Evolutionary conservation across 2,888 invertebrate species (phyloP).

Genomic region (Orthosia cruda): DNA sequence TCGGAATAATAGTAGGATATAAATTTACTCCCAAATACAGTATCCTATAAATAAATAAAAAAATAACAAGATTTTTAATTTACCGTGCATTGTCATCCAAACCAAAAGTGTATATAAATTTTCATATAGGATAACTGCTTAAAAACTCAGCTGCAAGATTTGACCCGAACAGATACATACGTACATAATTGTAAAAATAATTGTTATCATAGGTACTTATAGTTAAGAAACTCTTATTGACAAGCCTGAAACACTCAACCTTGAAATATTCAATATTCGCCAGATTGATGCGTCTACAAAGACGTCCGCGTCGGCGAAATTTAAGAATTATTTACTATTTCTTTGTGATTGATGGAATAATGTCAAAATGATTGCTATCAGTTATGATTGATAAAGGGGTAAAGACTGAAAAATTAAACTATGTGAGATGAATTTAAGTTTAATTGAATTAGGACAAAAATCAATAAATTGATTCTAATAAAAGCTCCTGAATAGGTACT

Average conservation of each 20-base stretch:
- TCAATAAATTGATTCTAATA: neutral
- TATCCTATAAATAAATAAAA: too few relatives aligned
- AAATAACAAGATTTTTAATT: too few relatives aligned
- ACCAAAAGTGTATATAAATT: too few relatives aligned
- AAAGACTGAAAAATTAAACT: neutral
- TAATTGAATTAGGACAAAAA: neutral
- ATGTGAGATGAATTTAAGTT: neutral
- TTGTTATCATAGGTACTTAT: too few relatives aligned
- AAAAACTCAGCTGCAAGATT: too few relatives aligned
- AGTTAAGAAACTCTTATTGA: neutral
- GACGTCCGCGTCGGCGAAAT: neutral
- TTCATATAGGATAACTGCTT: too few relatives aligned
- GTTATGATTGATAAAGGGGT: constrained; percentile 33
- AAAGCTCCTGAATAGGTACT: neutral
- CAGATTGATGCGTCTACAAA: constrained; percentile 10
- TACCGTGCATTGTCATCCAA: too few relatives aligned
- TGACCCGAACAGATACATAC: too few relatives aligned
- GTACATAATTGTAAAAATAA: too few relatives aligned
- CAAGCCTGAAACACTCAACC: neutral
- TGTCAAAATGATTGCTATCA: constrained; percentile 16
- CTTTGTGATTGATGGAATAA: constrained; percentile 27
- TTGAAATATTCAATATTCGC: constrained; percentile 12
- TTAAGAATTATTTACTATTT: constrained; percentile 23
- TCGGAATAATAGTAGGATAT: too few relatives aligned
- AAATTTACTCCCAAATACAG: too few relatives aligned